Percentiles rank a stretch among this genome's conserved stretches.
Conservation (phyloP, 2,113 vertebrate genomes). For the Oncorhynchus masou region DNA sequence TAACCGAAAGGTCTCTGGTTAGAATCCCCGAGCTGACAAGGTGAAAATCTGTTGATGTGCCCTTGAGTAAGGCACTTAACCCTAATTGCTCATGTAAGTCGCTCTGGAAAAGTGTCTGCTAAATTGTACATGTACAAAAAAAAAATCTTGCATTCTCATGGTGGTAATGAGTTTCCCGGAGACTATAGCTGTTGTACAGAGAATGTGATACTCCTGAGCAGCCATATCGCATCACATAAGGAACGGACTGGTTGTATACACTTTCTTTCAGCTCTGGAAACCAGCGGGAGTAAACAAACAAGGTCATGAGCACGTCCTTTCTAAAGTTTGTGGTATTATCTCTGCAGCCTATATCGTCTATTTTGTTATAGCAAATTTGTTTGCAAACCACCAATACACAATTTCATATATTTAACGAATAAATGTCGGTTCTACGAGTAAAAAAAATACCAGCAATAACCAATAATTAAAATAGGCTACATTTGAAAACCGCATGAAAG, state of each 20-base stretch:
- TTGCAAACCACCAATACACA: not conserved
- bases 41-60: no score
- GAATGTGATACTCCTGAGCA: not conserved
- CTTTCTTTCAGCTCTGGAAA: conserved; percentile 73
- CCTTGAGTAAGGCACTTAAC: no score
- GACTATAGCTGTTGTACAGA: not conserved
- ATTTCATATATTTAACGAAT: not conserved
- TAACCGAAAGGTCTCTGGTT: no score
- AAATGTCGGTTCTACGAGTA: not conserved
- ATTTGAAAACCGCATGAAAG: no score
- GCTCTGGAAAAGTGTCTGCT: no score
- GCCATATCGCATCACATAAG: not conserved
- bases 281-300: conserved; percentile 78
- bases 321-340: not conserved
- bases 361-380: no score
- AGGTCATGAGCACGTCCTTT: conserved; percentile 72
- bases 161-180: not conserved
- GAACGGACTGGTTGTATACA: conserved; percentile 36
- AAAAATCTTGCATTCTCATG: not conserved
- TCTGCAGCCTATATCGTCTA: not conserved
- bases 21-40: no score
- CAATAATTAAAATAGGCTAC: no score
- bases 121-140: no score
- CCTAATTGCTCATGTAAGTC: no score
- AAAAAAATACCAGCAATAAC: not conserved